Evolutionary conservation across 2,888 invertebrate genomes (phyloP).

Genomic region (Resseliella maxima): DNA sequence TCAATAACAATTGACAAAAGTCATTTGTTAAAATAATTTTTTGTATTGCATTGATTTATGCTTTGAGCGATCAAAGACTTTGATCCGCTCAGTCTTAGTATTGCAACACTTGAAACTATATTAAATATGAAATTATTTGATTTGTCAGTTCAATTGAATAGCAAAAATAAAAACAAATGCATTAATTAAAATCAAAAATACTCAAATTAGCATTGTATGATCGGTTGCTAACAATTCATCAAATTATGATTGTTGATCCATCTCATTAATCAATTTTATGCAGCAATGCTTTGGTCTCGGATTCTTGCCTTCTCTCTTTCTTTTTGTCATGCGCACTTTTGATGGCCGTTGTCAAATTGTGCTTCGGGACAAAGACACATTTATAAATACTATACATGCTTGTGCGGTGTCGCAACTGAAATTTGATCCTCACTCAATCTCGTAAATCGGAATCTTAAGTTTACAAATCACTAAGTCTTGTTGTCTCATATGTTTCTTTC

Average conservation of each 20-base stretch:
- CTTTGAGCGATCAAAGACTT: no score
- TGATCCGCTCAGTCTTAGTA: no score
- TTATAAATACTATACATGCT: background rate
- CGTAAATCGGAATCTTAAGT: background rate
- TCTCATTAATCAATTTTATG: background rate
- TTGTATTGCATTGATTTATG: no score
- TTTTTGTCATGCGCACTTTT: background rate
- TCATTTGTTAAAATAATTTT: no score
- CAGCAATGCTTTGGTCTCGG: background rate
- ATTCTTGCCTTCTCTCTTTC: background rate
- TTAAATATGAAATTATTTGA: no score
- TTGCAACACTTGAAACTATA: no score
- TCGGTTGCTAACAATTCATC: background rate
- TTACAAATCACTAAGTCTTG: conserved; percentile 9
- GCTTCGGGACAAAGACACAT: background rate
- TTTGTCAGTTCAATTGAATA: background rate
- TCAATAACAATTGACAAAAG: no score
- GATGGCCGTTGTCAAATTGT: no score
- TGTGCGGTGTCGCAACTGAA: conserved; percentile 7
- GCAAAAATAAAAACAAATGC: background rate
- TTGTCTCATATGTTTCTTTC: background rate
- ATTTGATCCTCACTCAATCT: conserved; percentile 1
- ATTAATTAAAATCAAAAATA: background rate
- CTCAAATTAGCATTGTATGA: background rate
- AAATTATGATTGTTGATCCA: background rate